Base-by-base conservation (phyloP, 2,797 vertebrate genomes). In the Bovichtus diacanthus region DNA sequence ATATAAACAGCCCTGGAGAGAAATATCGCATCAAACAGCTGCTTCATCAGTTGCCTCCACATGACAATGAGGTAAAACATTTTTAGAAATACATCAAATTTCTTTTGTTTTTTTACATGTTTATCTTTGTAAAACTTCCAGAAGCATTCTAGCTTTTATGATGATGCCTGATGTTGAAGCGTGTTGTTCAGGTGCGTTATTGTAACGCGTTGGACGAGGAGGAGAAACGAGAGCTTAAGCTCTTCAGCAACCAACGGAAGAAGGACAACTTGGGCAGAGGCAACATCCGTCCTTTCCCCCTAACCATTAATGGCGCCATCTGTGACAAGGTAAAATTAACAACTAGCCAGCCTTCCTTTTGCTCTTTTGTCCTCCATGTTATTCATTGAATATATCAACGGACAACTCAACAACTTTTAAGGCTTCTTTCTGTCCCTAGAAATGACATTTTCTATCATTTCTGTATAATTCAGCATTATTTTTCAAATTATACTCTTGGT, bases 171-270 rank as follows among this genome's bases (percentile, higher is more conserved):
- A 74, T 70, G 70, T 72, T 38, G 31, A 59, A 29, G 9, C 3
- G 3, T 76, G 61, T 79, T 74, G 55, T 68, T 55, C 62, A 94
- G 93, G 91, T 94, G 21, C 90, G 92, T 67, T 99, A 99, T 25
- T 99, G 98, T 82, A 99, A 97, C 82, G 96, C 95, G 0, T 80
- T 99, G 95, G 97, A 99, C 23, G 98, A 99, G 79, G 98, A 99
- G 36, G 98, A 99, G 87, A 99, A 98, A 85, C 95, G 97, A 76
- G 98, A 99, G 86, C 95, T 99, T 36, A 98, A 98, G 87, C 94
- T 99, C 50, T 99, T 99, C 93, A 99, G 98, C 89, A 98, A 96
- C 88, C 98, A 99, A 85, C 94, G 98, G 75, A 99, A 99, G 88
- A 96, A 98, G 49, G 98, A 99, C 78, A 99, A 97, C 80, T 80